A percentile compares a stretch with the other conserved stretches of the same genome.
These are phyloP conservation scores for Cremastinae sp. DNA, from an alignment of 2,888 invertebrate species.

Conservation along the genomic window DNA sequence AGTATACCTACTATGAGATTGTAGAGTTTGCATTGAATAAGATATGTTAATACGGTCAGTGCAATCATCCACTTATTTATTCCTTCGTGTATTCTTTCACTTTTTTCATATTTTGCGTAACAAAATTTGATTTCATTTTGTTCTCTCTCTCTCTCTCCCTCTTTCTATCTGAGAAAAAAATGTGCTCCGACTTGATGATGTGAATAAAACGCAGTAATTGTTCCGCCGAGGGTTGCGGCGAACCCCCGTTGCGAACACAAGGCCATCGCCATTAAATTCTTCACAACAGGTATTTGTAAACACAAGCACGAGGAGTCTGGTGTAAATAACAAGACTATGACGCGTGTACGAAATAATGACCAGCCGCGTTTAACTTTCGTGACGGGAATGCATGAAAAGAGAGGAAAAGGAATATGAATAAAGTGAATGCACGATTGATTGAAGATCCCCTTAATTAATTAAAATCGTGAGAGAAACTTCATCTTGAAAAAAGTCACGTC, in stretches of 20 bases:
- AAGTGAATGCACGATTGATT: not conserved
- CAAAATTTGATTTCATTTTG: too few species aligned
- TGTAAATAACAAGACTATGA: conserved; percentile 7
- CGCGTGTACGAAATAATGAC: conserved; percentile 51
- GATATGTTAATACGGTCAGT: too few species aligned
- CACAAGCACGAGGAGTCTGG: not conserved
- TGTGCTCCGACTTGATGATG: conserved; percentile 25
- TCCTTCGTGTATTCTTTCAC: not conserved
- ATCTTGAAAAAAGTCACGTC: too few species aligned
- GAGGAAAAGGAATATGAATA: conserved; percentile 1
- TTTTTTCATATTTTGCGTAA: too few species aligned
- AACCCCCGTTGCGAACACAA: conserved; percentile 66
- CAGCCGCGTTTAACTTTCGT: conserved; percentile 19
- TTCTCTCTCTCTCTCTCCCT: too few species aligned
- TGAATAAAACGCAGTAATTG: conserved; percentile 67
- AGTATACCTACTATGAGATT: too few species aligned
- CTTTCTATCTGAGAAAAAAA: conserved; percentile 13
- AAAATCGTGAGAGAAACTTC: too few species aligned
- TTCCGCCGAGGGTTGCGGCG: conserved; percentile 68
- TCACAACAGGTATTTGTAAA: conserved; percentile 66
- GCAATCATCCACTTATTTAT: too few species aligned
- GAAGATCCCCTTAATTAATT: too few species aligned
- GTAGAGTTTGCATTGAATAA: too few species aligned
- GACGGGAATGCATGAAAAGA: conserved; percentile 22
- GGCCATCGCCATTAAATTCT: conserved; percentile 64